These are phyloP conservation scores for Scomber colias DNA, from an alignment of 2,113 vertebrate species.

Conservation along the genomic window DNA sequence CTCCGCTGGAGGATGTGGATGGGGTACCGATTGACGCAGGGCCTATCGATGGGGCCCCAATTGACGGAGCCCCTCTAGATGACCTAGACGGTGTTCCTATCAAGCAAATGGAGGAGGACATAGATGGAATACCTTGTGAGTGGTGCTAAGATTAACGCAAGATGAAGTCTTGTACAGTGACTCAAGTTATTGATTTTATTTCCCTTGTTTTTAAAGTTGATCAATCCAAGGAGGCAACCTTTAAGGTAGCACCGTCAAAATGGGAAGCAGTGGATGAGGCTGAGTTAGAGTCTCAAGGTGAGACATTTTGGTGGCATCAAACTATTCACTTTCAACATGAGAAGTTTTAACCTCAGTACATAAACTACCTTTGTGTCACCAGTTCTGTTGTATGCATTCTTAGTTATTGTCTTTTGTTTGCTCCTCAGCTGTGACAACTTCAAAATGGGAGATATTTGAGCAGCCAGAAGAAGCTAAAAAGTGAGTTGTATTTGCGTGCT, in stretches of 20 bases:
- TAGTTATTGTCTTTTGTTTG: slow-evolving; percentile 4
- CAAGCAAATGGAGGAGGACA: slow-evolving; percentile 94
- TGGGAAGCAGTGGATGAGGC: slow-evolving; percentile 98
- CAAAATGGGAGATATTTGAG: slow-evolving; percentile 98
- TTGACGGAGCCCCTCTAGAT: slow-evolving; percentile 90
- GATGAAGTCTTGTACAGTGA: not conserved
- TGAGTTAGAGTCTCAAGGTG: slow-evolving; percentile 94
- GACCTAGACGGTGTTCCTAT: slow-evolving; percentile 97
- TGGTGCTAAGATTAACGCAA: slow-evolving; percentile 11
- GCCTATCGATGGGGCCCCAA: slow-evolving; percentile 82
- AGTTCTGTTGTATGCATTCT: not conserved
- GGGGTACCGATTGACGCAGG: slow-evolving; percentile 91
- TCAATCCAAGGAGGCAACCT: slow-evolving; percentile 90
- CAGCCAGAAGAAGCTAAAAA: slow-evolving; percentile 93
- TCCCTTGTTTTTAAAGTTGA: slow-evolving; percentile 72
- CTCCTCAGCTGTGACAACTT: slow-evolving; percentile 94
- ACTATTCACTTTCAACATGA: not conserved
- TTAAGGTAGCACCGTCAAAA: slow-evolving; percentile 97
- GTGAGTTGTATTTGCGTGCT: slow-evolving; percentile 71
- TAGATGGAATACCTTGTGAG: slow-evolving; percentile 97
- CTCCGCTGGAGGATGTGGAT: slow-evolving; percentile 94
- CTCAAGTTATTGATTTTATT: not conserved
- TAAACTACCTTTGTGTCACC: not conserved
- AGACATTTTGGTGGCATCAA: slow-evolving; percentile 27
- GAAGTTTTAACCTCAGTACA: no score